Percentiles rank a stretch among this genome's conserved stretches.
phyloP scores from a whole-genome alignment of 2,888 invertebrate genomes.

The Mythimna loreyi region DNA sequence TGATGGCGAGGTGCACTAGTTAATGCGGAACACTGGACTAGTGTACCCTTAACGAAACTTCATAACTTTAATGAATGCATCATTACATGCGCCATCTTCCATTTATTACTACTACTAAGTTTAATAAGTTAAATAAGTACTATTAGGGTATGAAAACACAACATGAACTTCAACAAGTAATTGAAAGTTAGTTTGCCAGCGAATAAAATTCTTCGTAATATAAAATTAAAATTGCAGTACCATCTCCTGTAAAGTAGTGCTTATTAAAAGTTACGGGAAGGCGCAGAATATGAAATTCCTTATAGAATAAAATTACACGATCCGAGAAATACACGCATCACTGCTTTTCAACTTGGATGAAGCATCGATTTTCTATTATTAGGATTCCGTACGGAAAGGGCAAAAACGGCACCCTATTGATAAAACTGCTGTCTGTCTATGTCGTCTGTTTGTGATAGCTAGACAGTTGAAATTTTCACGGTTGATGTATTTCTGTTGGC shows the following conservation, averaged over 20 bases:
- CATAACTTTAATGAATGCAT: background rate
- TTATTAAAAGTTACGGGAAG: slow-evolving; percentile 9
- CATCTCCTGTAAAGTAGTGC: background rate
- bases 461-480: too few species aligned
- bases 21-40: too few species aligned
- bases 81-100: background rate
- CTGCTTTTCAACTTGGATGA: background rate
- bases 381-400: too few species aligned
- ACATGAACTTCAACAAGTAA: background rate
- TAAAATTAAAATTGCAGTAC: slow-evolving; percentile 1
- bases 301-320: background rate
- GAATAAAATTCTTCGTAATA: background rate
- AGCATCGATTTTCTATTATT: too few species aligned
- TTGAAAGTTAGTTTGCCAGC: background rate
- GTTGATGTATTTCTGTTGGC: too few species aligned
- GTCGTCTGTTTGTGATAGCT: too few species aligned
- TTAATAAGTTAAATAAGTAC: background rate
- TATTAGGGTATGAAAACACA: background rate
- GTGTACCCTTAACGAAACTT: too few species aligned
- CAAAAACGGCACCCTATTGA: too few species aligned
- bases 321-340: background rate
- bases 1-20: too few species aligned
- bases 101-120: background rate
- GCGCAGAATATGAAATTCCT: slow-evolving; percentile 4
- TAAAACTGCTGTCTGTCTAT: too few species aligned